These are phyloP conservation scores for Sitta europaea DNA, from an alignment of 2,113 vertebrate species.

Conservation along the genomic window DNA sequence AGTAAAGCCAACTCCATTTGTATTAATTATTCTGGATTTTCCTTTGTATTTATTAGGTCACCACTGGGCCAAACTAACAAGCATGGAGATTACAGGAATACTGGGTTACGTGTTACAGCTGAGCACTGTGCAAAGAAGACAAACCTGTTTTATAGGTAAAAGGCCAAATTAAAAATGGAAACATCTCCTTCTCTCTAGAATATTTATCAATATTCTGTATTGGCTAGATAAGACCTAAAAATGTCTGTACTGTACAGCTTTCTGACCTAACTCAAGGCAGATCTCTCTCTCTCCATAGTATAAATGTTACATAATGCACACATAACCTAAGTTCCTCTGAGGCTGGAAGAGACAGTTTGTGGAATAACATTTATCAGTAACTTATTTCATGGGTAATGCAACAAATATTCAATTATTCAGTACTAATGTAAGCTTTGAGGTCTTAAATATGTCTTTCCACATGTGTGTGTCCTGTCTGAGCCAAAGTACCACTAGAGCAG, in stretches of 20 bases:
- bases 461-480: not conserved
- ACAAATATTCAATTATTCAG: not conserved
- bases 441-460: not conserved
- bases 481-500: not conserved
- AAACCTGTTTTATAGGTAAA: not conserved
- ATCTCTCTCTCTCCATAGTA: not conserved
- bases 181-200: not conserved
- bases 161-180: not conserved
- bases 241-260: not conserved
- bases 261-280: not conserved
- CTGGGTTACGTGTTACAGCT: accelerated
- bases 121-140: not conserved
- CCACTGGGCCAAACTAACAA: not conserved
- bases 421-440: not conserved
- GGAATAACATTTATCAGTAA: not conserved
- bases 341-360: not conserved
- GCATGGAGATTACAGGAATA: not conserved
- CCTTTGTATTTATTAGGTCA: not conserved
- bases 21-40: not conserved
- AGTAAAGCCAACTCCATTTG: not conserved
- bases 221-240: not conserved
- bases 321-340: not conserved
- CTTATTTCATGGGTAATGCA: not conserved
- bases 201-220: not conserved
- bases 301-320: not conserved